Percentiles rank a stretch among this genome's conserved stretches.
These are phyloP conservation scores for Corvus cornix DNA, from an alignment of 2,113 vertebrate species.

Conservation along the genomic window DNA sequence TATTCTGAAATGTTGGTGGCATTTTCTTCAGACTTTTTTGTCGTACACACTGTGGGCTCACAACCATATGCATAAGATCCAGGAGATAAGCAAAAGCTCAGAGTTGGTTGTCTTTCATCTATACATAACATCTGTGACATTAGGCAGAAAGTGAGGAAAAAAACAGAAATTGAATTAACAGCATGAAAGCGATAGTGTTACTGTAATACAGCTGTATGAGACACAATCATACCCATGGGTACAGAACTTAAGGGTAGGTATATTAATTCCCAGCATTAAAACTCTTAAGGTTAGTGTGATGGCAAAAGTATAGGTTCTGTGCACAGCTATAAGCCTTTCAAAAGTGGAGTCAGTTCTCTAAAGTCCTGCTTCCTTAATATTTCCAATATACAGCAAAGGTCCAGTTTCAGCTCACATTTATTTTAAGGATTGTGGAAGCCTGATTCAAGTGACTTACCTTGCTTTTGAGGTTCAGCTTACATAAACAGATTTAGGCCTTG, in stretches of 20 bases:
- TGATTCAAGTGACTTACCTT: background rate
- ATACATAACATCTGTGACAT: background rate
- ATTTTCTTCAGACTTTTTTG: background rate
- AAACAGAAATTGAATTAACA: background rate
- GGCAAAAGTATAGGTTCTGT: background rate
- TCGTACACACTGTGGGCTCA: background rate
- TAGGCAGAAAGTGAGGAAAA: background rate
- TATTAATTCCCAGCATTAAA: background rate
- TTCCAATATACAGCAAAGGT: background rate
- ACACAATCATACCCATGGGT: background rate
- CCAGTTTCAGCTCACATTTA: background rate
- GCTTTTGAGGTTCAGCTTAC: background rate
- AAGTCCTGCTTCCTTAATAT: background rate
- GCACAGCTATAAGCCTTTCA: background rate
- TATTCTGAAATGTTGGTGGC: background rate
- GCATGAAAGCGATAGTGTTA: background rate
- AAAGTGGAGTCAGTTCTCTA: background rate
- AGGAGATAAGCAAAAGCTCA: background rate
- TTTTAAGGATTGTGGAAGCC: background rate
- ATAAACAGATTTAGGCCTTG: background rate
- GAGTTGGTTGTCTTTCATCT: background rate
- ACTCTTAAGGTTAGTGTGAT: background rate
- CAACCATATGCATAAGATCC: background rate
- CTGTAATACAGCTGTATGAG: background rate
- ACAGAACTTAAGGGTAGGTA: background rate